phyloP scores from a whole-genome alignment of 2,113 vertebrate genomes.

The Callithrix jacchus region DNA sequence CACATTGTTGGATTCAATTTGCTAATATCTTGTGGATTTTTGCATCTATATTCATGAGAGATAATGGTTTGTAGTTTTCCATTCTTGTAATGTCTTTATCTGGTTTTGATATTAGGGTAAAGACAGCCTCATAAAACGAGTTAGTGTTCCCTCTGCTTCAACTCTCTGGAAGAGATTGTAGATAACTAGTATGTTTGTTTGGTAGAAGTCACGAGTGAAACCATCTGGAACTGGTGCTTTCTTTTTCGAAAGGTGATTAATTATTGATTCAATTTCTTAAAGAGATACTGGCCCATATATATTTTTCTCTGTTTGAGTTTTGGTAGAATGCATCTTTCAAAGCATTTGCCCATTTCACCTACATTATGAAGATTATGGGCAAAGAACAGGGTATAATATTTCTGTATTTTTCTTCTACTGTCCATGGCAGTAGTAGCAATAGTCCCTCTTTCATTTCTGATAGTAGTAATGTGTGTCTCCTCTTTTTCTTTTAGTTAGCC shows the following conservation, averaged over 20 bases:
- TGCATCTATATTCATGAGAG: neutral
- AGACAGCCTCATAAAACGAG: neutral
- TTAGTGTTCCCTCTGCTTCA: neutral
- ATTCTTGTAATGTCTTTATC: neutral
- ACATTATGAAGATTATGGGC: neutral
- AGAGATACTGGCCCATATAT: neutral
- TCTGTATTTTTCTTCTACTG: neutral
- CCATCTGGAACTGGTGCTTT: neutral
- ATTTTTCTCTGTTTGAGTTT: conserved; percentile 16
- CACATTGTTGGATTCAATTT: neutral
- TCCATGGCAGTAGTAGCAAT: neutral
- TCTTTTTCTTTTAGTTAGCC: neutral
- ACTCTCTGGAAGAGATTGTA: neutral
- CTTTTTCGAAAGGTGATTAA: neutral
- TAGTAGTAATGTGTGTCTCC: neutral
- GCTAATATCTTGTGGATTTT: neutral
- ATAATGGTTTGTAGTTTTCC: neutral
- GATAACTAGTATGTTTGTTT: neutral
- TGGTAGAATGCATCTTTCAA: neutral
- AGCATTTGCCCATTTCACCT: neutral
- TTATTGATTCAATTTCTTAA: conserved; percentile 9
- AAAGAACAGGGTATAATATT: neutral
- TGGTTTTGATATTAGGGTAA: neutral
- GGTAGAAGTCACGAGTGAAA: neutral
- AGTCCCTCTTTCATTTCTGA: neutral